Base-by-base conservation (phyloP, 2,113 vertebrate genomes). In the Chloropsis cyanopogon region DNA sequence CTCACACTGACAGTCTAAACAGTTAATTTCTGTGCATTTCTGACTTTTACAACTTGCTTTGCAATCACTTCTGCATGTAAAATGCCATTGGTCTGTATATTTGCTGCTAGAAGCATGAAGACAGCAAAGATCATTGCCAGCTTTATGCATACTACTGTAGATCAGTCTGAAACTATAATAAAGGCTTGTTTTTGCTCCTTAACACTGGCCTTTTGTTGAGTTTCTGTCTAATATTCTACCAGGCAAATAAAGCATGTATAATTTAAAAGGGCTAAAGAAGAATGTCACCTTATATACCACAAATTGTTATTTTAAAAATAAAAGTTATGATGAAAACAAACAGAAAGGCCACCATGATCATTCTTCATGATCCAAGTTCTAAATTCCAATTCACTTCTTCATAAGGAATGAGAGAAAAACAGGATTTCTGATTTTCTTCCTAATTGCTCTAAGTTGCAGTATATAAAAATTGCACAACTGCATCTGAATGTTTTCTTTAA, bases 401-500 rank as follows among this genome's bases (percentile, higher is more conserved):
- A 53, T 65, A 82, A 49, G 25, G 37, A 97, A 95, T 44, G 65
- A 83, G 65, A 88, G 47, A 92, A 94, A 88, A 90, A 35, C 8
- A 46, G 35, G 42, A 24, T 77, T 80, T 85, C 64, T 94, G 50
- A 2, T 64, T 91, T 97, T 95, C 87, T 61, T 28, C 26, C n/a
- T 78, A 83, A 77, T 82, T 42, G 39, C 89, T 37, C 23, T 71
- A 93, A 94, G 71, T 89, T 92, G 57, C 6, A 0, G 14, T 95
- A 54, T 84, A 90, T 88, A 93, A 90, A 96, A 96, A 84, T 63
- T 91, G 59, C 54, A 72, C 78, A 93, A 95, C 29, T 73, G 69
- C 65, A 86, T 96, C 61, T 83, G 88, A 97, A 95, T 93, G 57
- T 92, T 96, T 97, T 89, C 88, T 95, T 92, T 94, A 96, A 91